Percentiles rank a stretch among this genome's conserved stretches.
Evolutionary conservation across 2,797 vertebrate species (phyloP).

Genomic region (Microtus obscurus): DNA sequence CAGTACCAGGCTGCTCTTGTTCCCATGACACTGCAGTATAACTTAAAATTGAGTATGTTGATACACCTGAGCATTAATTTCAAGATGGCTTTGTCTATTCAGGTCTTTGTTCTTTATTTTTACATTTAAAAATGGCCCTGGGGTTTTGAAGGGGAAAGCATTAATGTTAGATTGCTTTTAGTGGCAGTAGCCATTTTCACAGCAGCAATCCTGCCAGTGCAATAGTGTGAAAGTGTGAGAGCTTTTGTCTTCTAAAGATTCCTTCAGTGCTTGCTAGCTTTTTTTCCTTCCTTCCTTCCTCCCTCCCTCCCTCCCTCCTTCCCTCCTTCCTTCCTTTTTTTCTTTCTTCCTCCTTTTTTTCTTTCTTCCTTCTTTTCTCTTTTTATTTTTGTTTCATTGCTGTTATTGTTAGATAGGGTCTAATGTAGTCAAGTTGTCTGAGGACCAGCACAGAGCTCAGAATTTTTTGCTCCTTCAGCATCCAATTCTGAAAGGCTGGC

Average conservation of each 20-base stretch:
- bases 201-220: not conserved
- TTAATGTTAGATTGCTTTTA: not conserved
- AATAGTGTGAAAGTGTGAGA: no score
- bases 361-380: no score
- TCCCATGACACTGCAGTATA: not conserved
- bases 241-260: not conserved
- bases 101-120: not conserved
- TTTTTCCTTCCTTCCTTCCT: no score
- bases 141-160: not conserved
- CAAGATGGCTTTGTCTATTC: not conserved
- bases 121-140: no score
- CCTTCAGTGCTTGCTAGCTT: no score
- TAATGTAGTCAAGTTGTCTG: not conserved
- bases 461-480: not conserved
- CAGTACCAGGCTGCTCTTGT: not conserved
- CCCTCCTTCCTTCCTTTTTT: accelerated
- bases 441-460: not conserved
- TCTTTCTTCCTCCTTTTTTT: no score
- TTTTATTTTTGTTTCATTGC: no score
- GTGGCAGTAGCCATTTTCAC: not conserved
- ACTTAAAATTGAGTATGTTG: no score
- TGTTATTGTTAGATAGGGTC: not conserved
- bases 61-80: not conserved
- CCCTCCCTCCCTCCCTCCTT: no score
- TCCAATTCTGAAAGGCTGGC: not conserved